Conservation (phyloP, 2,888 invertebrate genomes). For the Cephalotes varians region DNA sequence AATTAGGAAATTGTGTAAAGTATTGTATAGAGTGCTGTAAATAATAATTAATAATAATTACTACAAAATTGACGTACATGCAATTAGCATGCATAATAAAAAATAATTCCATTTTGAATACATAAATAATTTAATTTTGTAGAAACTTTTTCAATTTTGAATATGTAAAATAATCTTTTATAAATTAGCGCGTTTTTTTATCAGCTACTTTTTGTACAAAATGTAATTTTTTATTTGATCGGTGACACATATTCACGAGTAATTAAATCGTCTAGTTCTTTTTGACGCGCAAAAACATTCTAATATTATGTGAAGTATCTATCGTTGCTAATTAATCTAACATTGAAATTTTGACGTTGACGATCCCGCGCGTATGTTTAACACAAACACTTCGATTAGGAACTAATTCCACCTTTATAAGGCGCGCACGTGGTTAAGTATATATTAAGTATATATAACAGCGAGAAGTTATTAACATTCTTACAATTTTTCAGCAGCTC, state of each 20-base stretch:
- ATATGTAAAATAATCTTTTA: not conserved
- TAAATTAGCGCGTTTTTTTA: not conserved
- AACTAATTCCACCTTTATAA: slow-evolving; percentile 27
- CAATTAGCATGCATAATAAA: not conserved
- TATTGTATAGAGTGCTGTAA: too few species aligned
- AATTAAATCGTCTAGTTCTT: slow-evolving; percentile 15
- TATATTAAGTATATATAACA: slow-evolving; percentile 1
- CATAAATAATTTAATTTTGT: not conserved
- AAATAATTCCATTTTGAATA: not conserved
- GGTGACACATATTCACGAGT: not conserved
- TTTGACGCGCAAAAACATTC: not conserved
- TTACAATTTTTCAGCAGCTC: slow-evolving; percentile 17
- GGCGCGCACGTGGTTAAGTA: slow-evolving; percentile 25
- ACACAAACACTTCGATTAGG: slow-evolving; percentile 46
- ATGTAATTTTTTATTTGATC: not conserved
- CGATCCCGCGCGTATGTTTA: slow-evolving; percentile 24
- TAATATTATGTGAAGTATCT: slow-evolving; percentile 5
- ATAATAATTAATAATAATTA: slow-evolving; percentile 11
- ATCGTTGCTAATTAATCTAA: slow-evolving; percentile 41
- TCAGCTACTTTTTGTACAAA: not conserved
- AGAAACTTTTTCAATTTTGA: not conserved
- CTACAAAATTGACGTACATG: not conserved
- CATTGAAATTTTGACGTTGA: slow-evolving; percentile 24
- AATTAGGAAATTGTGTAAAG: not conserved
- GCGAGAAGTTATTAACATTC: slow-evolving; percentile 47